Evolutionary conservation across 2,888 invertebrate species (phyloP).

Genomic region (Philaethria dido): DNA sequence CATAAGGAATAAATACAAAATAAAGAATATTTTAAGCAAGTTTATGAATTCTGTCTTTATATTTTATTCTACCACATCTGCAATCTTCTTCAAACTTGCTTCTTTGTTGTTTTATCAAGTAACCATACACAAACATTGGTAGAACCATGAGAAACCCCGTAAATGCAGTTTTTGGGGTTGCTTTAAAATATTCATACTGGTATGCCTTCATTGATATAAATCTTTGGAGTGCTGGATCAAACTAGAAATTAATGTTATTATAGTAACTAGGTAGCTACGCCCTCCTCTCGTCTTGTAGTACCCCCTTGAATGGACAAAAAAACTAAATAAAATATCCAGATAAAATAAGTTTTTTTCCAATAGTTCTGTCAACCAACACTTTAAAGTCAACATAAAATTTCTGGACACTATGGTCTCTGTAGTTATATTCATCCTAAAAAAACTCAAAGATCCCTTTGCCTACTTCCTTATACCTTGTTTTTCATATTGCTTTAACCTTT

Average conservation of each 20-base stretch:
- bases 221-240: conserved; percentile 89
- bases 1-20: not conserved
- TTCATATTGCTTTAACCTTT: too few species aligned
- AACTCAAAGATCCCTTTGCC: too few species aligned
- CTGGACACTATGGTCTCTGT: too few species aligned
- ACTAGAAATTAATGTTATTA: conserved; percentile 82
- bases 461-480: too few species aligned
- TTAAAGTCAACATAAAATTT: too few species aligned
- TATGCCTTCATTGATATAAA: conserved; percentile 87
- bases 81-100: conserved; percentile 76
- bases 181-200: conserved; percentile 85
- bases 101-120: conserved; percentile 76
- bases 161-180: conserved; percentile 78
- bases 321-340: too few species aligned
- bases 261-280: too few species aligned
- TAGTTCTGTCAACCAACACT: too few species aligned
- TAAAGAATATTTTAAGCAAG: conserved; percentile 40
- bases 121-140: conserved; percentile 81
- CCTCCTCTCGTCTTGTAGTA: too few species aligned
- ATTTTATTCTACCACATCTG: conserved; percentile 87
- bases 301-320: too few species aligned
- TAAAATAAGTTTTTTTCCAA: too few species aligned
- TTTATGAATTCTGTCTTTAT: conserved; percentile 88
- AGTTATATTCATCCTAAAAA: too few species aligned
- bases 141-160: conserved; percentile 71